Percentiles rank a stretch among this genome's conserved stretches.
Conservation (phyloP, 2,888 invertebrate genomes). For the Cephus sareptanus region DNA sequence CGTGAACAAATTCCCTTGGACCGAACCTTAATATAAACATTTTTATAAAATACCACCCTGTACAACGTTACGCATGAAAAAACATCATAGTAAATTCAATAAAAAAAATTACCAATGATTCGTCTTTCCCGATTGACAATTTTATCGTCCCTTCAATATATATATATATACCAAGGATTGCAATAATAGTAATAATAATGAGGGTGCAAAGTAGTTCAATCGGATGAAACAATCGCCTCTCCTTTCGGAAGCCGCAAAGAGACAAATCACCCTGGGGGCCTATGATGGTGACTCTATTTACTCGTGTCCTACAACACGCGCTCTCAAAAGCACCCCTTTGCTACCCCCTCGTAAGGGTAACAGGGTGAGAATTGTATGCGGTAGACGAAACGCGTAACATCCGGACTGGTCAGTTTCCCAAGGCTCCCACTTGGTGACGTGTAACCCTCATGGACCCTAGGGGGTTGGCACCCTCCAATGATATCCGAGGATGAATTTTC, state of each 20-base stretch:
- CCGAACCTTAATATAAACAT: not conserved
- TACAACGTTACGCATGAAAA: too few relatives aligned
- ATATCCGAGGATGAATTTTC: not conserved
- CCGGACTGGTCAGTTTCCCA: slow-evolving; percentile 54
- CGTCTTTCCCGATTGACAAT: not conserved
- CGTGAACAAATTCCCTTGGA: not conserved
- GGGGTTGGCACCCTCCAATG: not conserved
- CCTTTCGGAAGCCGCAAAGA: slow-evolving; percentile 49
- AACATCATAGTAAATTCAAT: not conserved
- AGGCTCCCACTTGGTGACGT: not conserved
- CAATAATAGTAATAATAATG: not conserved
- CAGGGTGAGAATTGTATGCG: slow-evolving; percentile 50
- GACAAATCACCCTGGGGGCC: slow-evolving; percentile 43
- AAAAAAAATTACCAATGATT: not conserved
- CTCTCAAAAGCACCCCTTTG: slow-evolving; percentile 3
- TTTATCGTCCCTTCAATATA: not conserved
- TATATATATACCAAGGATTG: too few relatives aligned
- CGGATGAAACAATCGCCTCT: not conserved
- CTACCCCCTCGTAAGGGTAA: slow-evolving; percentile 7
- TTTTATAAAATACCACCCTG: not conserved
- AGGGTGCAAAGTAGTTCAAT: not conserved
- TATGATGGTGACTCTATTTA: slow-evolving; percentile 35
- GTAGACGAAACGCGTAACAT: slow-evolving; percentile 48
- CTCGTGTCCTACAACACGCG: slow-evolving; percentile 1
- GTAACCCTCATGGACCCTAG: not conserved